A percentile compares a stretch with the other conserved stretches of the same genome.
These are phyloP conservation scores for Charadrius vociferus DNA, from an alignment of 2,113 vertebrate genomes.

Conservation along the genomic window DNA sequence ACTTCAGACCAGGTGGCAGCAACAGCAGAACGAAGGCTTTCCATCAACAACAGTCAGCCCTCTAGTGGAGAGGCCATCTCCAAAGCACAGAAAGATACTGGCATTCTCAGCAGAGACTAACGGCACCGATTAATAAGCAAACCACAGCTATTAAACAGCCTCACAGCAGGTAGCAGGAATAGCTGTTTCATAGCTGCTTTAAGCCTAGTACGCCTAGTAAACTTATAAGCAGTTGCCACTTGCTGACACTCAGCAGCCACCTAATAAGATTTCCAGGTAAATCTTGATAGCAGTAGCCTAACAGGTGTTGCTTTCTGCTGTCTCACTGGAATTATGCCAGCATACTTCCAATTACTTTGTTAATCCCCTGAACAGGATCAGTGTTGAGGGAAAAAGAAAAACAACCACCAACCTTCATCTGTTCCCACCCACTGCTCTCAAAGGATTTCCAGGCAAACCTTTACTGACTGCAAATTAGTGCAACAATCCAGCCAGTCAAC, in stretches of 20 bases:
- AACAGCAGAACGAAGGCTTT: background rate
- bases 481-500: background rate
- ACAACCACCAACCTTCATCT: background rate
- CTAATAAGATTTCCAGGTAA: background rate
- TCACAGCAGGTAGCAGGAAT: background rate
- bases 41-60: background rate
- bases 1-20: background rate
- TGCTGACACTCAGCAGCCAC: background rate
- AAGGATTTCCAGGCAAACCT: background rate
- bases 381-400: background rate
- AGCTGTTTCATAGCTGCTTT: background rate
- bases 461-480: constrained; percentile 26
- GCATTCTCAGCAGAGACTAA: background rate
- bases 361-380: background rate
- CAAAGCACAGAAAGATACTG: background rate
- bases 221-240: background rate
- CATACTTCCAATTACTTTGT: background rate
- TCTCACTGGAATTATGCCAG: background rate
- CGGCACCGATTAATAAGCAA: background rate
- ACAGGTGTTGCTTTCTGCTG: background rate
- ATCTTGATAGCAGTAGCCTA: background rate
- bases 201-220: background rate
- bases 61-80: background rate
- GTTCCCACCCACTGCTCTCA: background rate
- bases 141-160: background rate